Percentiles rank a stretch among this genome's conserved stretches.
These are phyloP conservation scores for Mormyrus proboscirostris DNA, from an alignment of 2,797 vertebrate species.

Conservation along the genomic window DNA sequence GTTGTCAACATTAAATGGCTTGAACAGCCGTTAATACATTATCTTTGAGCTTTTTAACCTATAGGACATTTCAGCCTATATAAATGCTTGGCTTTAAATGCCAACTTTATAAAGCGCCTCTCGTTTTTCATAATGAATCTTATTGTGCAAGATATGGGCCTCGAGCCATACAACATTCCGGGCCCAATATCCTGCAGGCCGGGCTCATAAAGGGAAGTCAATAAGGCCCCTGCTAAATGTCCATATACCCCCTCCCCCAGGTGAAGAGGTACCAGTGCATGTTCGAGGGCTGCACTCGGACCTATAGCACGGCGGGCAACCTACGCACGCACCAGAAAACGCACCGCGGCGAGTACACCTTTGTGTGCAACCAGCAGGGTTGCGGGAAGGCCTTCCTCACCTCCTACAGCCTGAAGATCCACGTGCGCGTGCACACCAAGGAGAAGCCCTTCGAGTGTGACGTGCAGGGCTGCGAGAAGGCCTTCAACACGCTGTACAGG, in stretches of 20 bases:
- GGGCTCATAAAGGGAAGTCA: background rate
- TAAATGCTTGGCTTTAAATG: background rate
- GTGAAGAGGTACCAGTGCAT: conserved; percentile 98
- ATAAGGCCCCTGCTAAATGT: background rate
- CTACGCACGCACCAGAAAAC: conserved; percentile 97
- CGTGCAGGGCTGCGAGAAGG: conserved; percentile 95
- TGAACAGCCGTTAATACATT: background rate
- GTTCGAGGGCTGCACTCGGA: conserved; percentile 93
- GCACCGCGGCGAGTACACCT: conserved; percentile 93
- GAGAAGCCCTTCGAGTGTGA: conserved; percentile 99
- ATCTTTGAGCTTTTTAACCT: background rate
- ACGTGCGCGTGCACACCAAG: conserved; percentile 95
- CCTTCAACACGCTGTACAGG: conserved; percentile 95
- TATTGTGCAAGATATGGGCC: background rate
- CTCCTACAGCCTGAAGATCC: conserved; percentile 98
- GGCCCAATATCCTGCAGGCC: background rate
- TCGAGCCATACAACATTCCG: background rate
- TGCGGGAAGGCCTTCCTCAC: conserved; percentile 98
- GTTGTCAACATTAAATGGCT: background rate
- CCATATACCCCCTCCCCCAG: conserved; percentile 46
- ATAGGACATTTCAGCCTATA: background rate
- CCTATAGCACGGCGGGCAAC: conserved; percentile 96
- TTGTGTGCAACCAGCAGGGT: conserved; percentile 95
- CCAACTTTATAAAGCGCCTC: background rate
- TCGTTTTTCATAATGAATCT: background rate